These are phyloP conservation scores for Cyanistes caeruleus DNA, from an alignment of 2,113 vertebrate species.

Conservation along the genomic window DNA sequence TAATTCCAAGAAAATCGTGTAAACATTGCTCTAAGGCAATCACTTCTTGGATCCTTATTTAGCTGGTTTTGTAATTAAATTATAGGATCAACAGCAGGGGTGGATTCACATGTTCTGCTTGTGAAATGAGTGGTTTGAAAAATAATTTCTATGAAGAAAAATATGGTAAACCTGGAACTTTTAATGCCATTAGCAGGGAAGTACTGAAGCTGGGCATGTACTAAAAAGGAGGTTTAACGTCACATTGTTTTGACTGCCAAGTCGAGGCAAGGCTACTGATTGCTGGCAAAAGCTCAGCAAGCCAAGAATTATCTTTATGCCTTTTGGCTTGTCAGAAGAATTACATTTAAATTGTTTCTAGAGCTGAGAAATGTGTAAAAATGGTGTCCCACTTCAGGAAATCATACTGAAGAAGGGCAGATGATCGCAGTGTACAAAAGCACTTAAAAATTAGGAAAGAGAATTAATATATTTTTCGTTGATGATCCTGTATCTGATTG, in stretches of 20 bases:
- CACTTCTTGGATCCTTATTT: neutral
- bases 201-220: neutral
- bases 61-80: neutral
- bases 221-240: neutral
- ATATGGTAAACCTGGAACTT: neutral
- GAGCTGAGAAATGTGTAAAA: neutral
- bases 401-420: neutral
- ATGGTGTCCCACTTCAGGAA: neutral
- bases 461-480: neutral
- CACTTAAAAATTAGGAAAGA: neutral
- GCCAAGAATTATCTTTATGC: neutral
- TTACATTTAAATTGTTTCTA: neutral
- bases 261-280: neutral
- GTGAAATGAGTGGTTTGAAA: neutral
- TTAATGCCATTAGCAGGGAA: neutral
- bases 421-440: neutral
- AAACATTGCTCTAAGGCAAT: neutral
- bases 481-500: neutral
- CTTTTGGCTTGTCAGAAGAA: neutral
- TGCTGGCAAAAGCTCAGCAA: neutral
- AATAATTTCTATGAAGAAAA: neutral
- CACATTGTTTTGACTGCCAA: neutral
- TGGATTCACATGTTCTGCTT: neutral
- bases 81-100: neutral
- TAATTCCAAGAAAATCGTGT: accelerated